Conservation (phyloP, 2,888 invertebrate species). For the Leptothorax acervorum region DNA sequence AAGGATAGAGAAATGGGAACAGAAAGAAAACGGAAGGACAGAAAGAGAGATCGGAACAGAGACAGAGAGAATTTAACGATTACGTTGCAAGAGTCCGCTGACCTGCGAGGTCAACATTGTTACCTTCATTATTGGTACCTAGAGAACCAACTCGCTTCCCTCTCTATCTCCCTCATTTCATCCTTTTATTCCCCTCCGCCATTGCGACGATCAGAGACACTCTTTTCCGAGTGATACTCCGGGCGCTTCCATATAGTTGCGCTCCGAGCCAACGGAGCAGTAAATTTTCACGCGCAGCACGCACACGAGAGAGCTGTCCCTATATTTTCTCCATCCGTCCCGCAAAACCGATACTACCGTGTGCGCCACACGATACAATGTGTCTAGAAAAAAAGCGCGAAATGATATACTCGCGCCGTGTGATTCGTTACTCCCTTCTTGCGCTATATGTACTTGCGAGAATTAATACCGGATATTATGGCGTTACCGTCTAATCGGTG, state of each 20-base stretch:
- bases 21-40: constrained; percentile 48
- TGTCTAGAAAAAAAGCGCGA: constrained; percentile 60
- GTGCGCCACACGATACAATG: constrained; percentile 52
- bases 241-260: constrained; percentile 22
- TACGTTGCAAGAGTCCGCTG: constrained; percentile 78
- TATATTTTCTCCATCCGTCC: constrained; percentile 64
- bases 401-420: constrained; percentile 68
- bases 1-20: constrained; percentile 50
- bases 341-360: constrained; percentile 66
- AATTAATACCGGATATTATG: constrained; percentile 50
- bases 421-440: constrained; percentile 66
- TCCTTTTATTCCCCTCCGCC: not conserved
- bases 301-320: constrained; percentile 42
- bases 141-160: constrained; percentile 48
- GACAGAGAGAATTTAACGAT: constrained; percentile 56
- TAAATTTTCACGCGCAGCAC: constrained; percentile 63
- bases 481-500: constrained; percentile 31
- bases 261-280: constrained; percentile 40
- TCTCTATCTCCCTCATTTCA: not conserved
- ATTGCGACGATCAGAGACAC: constrained; percentile 14
- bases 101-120: constrained; percentile 81
- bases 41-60: constrained; percentile 17
- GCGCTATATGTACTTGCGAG: constrained; percentile 3
- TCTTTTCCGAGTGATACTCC: constrained; percentile 39
- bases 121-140: constrained; percentile 80